Evolutionary conservation across 2,113 vertebrate genomes (phyloP).

Genomic region (Erythrolamprus reginae): DNA sequence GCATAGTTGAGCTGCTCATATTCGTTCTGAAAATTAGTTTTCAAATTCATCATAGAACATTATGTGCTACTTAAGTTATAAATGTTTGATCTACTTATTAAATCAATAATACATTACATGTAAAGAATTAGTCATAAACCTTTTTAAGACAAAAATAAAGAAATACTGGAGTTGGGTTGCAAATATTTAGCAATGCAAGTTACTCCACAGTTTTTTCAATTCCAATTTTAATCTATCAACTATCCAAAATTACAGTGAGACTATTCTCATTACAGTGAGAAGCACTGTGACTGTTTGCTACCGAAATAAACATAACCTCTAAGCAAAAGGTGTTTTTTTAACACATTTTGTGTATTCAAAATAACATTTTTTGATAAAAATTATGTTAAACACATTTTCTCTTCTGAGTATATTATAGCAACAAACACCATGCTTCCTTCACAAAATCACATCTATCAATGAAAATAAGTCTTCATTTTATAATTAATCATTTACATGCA

Average conservation of each 20-base stretch:
- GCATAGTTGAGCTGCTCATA: constrained; percentile 97
- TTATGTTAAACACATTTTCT: background rate
- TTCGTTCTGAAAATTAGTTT: constrained; percentile 78
- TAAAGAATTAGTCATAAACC: background rate
- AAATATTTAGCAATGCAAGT: background rate
- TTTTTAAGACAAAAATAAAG: background rate
- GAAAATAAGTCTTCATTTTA: background rate
- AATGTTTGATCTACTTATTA: background rate
- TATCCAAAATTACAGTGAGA: too few species aligned
- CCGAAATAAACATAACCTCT: background rate
- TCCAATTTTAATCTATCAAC: background rate
- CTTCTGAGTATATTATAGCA: background rate
- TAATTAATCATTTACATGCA: background rate
- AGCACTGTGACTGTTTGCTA: background rate
- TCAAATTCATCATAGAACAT: background rate
- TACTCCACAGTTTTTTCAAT: background rate
- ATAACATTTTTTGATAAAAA: background rate
- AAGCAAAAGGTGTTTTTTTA: background rate
- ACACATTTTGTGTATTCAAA: background rate
- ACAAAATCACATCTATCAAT: background rate
- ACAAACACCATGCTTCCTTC: background rate
- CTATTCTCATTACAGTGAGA: background rate
- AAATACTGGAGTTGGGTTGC: background rate
- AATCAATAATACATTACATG: background rate
- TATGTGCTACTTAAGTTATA: background rate